Evolutionary conservation across 2,113 vertebrate species (phyloP).

Genomic region (Fregetta grallaria): DNA sequence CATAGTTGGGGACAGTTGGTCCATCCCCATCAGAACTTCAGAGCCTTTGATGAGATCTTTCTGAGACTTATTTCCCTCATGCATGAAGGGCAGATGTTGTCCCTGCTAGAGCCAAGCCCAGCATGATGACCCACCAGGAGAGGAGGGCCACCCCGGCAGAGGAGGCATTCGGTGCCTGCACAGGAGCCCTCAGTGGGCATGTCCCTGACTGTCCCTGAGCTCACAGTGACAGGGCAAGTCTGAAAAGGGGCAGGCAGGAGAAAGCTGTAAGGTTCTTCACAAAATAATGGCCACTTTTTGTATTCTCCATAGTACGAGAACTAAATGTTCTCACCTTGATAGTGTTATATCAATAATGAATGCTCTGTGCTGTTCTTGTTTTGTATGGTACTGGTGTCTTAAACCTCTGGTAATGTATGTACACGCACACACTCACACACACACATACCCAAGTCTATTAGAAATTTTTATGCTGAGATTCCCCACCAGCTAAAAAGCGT

Average conservation of each 20-base stretch:
- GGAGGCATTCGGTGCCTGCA: neutral
- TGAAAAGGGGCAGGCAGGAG: neutral
- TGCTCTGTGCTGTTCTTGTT: neutral
- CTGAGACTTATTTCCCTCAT: neutral
- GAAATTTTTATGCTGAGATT: neutral
- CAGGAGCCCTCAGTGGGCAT: neutral
- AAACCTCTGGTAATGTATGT: neutral
- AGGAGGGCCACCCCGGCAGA: neutral
- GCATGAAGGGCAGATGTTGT: neutral
- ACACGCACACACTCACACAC: neutral
- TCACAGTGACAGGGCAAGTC: neutral
- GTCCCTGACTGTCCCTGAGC: neutral
- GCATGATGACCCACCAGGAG: neutral
- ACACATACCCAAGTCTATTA: neutral
- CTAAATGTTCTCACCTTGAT: neutral
- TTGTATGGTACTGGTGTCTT: neutral
- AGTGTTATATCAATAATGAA: neutral
- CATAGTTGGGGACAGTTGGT: neutral
- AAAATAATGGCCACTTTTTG: neutral
- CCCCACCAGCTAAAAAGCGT: neutral
- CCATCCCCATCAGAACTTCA: neutral
- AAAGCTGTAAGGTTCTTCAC: neutral
- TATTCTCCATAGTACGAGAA: neutral
- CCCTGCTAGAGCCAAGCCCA: neutral
- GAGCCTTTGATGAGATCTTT: neutral